phyloP scores from a whole-genome alignment of 2,888 invertebrate species.

The Branchinecta sandiegonensis region DNA sequence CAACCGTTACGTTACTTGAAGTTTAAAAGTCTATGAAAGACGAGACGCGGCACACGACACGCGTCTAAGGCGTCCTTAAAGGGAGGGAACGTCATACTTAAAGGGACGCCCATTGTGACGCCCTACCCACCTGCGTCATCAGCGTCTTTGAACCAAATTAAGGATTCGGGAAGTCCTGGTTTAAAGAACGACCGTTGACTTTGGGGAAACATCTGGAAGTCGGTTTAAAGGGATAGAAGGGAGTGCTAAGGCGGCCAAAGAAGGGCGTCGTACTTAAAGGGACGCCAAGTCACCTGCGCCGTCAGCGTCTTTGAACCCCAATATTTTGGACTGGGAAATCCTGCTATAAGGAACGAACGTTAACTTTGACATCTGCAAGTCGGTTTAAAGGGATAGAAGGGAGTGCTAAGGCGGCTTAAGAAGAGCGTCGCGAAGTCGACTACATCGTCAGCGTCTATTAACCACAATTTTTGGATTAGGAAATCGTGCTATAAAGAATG shows the following conservation, averaged over 20 bases:
- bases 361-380: too few species aligned
- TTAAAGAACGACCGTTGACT: constrained; percentile 12
- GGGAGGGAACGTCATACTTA: neutral
- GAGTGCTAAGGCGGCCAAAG: neutral
- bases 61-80: constrained; percentile 7
- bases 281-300: too few species aligned
- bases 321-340: neutral
- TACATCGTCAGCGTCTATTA: too few species aligned
- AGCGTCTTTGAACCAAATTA: constrained; percentile 3
- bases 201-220: constrained; percentile 15
- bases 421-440: too few species aligned
- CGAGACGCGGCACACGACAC: constrained; percentile 11
- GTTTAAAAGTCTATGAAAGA: constrained; percentile 15
- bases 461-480: too few species aligned
- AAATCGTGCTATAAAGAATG: too few species aligned
- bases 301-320: too few species aligned
- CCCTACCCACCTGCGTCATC: neutral
- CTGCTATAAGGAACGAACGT: too few species aligned
- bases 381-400: neutral
- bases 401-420: neutral
- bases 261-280: too few species aligned
- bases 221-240: constrained; percentile 2
- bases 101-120: constrained; percentile 11
- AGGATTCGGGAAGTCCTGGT: neutral
- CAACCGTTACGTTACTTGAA: constrained; percentile 10